These are phyloP conservation scores for Sprattus sprattus DNA, from an alignment of 2,113 vertebrate genomes.

Conservation along the genomic window DNA sequence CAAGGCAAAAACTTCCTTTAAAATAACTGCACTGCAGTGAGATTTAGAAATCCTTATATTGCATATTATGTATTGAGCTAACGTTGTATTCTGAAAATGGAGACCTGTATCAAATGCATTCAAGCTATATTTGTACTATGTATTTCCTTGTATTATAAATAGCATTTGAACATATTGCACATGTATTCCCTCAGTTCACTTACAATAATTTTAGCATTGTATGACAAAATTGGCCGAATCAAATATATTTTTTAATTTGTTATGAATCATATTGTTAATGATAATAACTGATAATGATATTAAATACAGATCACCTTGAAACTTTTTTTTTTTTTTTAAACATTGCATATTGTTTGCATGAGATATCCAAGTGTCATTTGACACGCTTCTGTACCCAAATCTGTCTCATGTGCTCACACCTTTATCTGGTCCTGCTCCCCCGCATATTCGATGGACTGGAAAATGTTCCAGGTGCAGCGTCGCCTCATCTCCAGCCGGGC, in stretches of 20 bases:
- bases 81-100: too few relatives aligned
- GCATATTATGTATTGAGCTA: too few relatives aligned
- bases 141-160: background rate
- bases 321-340: background rate
- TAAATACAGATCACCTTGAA: too few relatives aligned
- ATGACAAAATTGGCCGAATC: background rate
- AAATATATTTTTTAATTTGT: background rate
- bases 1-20: background rate
- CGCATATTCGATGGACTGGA: constrained; percentile 90
- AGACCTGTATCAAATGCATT: too few relatives aligned
- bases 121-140: background rate
- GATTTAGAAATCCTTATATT: too few relatives aligned
- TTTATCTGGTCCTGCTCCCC: constrained; percentile 92
- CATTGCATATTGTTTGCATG: background rate
- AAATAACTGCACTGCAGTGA: background rate
- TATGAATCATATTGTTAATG: background rate
- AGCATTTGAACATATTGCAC: too few relatives aligned
- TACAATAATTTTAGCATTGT: background rate
- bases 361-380: background rate
- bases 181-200: too few relatives aligned
- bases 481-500: constrained; percentile 88
- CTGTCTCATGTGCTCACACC: constrained; percentile 61
- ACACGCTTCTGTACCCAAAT: background rate
- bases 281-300: too few relatives aligned
- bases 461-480: constrained; percentile 91